Percentiles rank a stretch among this genome's conserved stretches.
Evolutionary conservation across 2,113 vertebrate species (phyloP).

Genomic region (Nothobranchius kuhntae): DNA sequence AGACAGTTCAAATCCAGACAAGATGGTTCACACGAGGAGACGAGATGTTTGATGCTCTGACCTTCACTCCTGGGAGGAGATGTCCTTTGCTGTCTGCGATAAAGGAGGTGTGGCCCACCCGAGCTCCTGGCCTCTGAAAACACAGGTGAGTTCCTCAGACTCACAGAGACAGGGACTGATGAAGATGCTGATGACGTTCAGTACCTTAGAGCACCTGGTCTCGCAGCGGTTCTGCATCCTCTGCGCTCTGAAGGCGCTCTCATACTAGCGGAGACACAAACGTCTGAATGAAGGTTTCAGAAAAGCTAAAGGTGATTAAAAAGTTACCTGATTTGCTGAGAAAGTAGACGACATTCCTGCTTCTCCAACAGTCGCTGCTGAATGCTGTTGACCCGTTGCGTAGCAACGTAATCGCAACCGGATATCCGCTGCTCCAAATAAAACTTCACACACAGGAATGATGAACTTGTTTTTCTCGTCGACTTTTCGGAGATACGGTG

Average conservation of each 20-base stretch:
- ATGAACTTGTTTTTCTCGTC: background rate
- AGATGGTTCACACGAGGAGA: background rate
- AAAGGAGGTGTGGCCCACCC: slow-evolving; percentile 64
- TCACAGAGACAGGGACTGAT: background rate
- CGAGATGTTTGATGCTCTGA: slow-evolving; percentile 16
- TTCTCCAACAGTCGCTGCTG: background rate
- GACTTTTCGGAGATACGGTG: too few species aligned
- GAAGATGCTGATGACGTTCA: background rate
- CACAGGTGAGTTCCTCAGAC: background rate
- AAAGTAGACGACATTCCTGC: slow-evolving; percentile 71
- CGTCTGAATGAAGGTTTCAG: background rate
- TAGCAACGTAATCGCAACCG: slow-evolving; percentile 46
- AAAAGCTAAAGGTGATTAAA: background rate
- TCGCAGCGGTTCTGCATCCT: slow-evolving; percentile 77
- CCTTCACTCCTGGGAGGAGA: slow-evolving; percentile 74
- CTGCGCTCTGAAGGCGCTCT: slow-evolving; percentile 67
- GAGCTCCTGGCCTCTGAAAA: slow-evolving; percentile 61
- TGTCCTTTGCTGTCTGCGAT: slow-evolving; percentile 73
- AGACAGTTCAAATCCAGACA: background rate
- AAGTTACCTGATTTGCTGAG: slow-evolving; percentile 76
- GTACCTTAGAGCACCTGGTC: slow-evolving; percentile 66
- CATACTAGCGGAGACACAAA: slow-evolving; percentile 55
- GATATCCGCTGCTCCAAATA: background rate
- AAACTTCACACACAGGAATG: background rate
- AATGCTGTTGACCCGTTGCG: slow-evolving; percentile 60